Conservation (phyloP, 2,113 vertebrate species). For the Pionites leucogaster region DNA sequence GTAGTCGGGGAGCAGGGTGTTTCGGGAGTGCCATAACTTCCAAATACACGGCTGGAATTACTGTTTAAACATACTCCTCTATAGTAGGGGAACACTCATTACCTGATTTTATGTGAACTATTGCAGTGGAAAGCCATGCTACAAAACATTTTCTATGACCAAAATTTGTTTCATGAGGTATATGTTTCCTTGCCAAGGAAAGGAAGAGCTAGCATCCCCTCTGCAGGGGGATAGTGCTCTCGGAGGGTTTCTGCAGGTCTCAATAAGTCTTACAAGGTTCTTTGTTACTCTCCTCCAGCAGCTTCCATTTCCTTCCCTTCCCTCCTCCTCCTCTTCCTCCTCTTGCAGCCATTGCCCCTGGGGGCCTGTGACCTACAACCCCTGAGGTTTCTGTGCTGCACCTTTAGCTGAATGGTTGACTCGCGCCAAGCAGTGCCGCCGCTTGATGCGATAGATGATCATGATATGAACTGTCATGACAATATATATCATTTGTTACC, state of each 20-base stretch:
- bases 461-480: rapidly evolving
- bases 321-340: neutral
- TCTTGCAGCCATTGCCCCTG: neutral
- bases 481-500: rapidly evolving
- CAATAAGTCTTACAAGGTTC: rapidly evolving
- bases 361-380: rapidly evolving
- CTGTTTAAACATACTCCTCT: neutral
- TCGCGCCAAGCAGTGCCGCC: neutral
- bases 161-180: rapidly evolving
- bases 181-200: neutral
- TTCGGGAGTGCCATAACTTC: neutral
- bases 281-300: neutral
- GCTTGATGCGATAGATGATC: rapidly evolving
- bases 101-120: neutral
- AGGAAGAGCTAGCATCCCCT: neutral
- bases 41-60: neutral
- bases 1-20: rapidly evolving
- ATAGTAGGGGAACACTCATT: neutral
- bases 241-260: neutral
- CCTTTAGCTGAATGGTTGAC: rapidly evolving
- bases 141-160: neutral
- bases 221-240: neutral
- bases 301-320: neutral
- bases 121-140: neutral
- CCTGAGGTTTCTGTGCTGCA: rapidly evolving